Evolutionary conservation across 2,797 vertebrate species (phyloP).

Genomic region (Chromobotia macracanthus): DNA sequence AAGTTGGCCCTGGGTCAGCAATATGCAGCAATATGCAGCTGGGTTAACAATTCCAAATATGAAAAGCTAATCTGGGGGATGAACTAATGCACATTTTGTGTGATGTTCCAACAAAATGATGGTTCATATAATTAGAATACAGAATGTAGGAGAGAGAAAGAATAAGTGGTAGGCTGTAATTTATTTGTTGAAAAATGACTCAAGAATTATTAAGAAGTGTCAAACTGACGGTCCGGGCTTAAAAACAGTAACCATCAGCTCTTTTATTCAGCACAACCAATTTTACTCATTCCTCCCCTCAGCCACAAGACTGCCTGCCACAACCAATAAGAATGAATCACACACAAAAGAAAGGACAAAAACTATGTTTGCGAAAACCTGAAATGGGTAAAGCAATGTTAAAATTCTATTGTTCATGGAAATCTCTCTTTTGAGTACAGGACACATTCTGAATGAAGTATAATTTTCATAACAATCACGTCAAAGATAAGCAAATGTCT

Average conservation of each 20-base stretch:
- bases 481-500: not conserved
- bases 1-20: too few relatives aligned
- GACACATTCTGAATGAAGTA: not conserved
- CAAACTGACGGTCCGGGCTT: conserved; percentile 46
- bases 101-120: not conserved
- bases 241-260: conserved; percentile 37
- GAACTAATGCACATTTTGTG: not conserved
- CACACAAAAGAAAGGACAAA: not conserved
- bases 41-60: not conserved
- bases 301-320: conserved; percentile 8
- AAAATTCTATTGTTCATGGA: too few relatives aligned
- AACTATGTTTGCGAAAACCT: not conserved
- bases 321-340: not conserved
- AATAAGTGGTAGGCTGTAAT: not conserved
- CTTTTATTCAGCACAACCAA: conserved; percentile 4
- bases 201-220: conserved; percentile 44
- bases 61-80: not conserved
- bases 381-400: not conserved
- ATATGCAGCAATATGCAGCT: not conserved
- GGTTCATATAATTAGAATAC: not conserved
- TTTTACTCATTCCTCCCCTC: conserved; percentile 8
- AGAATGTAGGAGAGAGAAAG: not conserved
- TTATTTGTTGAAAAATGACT: conserved; percentile 36
- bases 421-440: not conserved
- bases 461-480: not conserved